Conservation (phyloP, 2,113 vertebrate genomes). For the Pseudopipra pipra region DNA sequence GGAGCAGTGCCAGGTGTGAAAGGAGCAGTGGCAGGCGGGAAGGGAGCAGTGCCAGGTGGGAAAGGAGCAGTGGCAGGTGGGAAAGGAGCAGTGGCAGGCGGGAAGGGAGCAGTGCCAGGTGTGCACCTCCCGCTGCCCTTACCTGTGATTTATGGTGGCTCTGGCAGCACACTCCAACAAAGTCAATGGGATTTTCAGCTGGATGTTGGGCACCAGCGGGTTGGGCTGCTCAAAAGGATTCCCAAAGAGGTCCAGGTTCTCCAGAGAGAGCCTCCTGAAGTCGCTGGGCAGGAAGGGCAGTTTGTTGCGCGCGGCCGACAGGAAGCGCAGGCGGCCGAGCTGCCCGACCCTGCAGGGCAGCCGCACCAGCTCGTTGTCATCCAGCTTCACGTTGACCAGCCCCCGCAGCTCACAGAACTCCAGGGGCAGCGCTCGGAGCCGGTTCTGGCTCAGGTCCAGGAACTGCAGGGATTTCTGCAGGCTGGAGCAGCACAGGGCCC, state of each 20-base stretch:
- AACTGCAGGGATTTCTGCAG: slow-evolving; percentile 85
- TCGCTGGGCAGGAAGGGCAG: slow-evolving; percentile 84
- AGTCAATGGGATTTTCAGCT: slow-evolving; percentile 83
- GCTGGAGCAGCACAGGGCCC: slow-evolving; percentile 84
- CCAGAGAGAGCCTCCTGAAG: slow-evolving; percentile 87
- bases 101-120: rapidly evolving
- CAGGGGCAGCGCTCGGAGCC: slow-evolving; percentile 82
- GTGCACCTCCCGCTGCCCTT: not conserved
- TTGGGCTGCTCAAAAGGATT: slow-evolving; percentile 88
- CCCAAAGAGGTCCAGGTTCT: slow-evolving; percentile 92
- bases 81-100: rapidly evolving
- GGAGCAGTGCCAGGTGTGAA: too few species aligned
- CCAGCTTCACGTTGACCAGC: slow-evolving; percentile 85
- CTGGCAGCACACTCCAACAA: slow-evolving; percentile 85
- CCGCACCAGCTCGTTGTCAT: slow-evolving; percentile 83
- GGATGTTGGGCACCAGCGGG: slow-evolving; percentile 82
- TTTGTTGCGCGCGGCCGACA: slow-evolving; percentile 90
- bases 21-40: too few species aligned
- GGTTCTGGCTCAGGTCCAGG: slow-evolving; percentile 93
- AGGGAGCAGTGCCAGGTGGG: too few species aligned
- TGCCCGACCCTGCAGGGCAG: slow-evolving; percentile 87
- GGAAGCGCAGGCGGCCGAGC: slow-evolving; percentile 80
- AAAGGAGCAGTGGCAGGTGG: too few species aligned
- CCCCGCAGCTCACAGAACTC: slow-evolving; percentile 86
- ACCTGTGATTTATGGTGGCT: slow-evolving; percentile 84